Conservation (phyloP, 64 coral and sea anemone genomes). For the Dendrophyllia cribrosa region DNA sequence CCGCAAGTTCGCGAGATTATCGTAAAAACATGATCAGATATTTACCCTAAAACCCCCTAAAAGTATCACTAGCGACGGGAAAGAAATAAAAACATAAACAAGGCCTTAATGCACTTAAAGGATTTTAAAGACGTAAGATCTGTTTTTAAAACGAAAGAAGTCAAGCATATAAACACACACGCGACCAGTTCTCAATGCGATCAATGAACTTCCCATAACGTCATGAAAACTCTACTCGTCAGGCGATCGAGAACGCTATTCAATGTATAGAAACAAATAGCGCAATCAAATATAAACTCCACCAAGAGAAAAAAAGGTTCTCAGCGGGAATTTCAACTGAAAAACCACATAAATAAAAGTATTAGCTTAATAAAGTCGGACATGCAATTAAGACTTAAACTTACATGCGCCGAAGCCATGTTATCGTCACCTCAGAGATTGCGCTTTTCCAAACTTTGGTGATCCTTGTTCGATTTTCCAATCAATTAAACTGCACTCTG, state of each 20-base stretch:
- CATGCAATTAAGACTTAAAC: not conserved
- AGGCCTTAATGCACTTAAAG: not conserved
- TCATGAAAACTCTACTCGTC: not conserved
- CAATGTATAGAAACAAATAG: not conserved
- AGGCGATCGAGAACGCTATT: too few relatives aligned
- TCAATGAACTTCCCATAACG: conserved; percentile 39
- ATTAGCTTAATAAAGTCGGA: not conserved
- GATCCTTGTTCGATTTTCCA: not conserved
- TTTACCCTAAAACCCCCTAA: too few relatives aligned
- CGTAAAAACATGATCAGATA: too few relatives aligned
- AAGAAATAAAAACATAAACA: not conserved
- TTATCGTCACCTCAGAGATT: not conserved
- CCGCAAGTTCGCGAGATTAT: too few relatives aligned
- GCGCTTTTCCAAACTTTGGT: not conserved
- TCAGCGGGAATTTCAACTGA: conserved; percentile 3
- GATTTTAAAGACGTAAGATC: not conserved
- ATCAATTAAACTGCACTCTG: not conserved
- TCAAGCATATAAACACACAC: conserved; percentile 6
- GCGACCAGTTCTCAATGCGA: conserved; percentile 19
- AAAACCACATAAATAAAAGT: not conserved
- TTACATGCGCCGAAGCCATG: conserved; percentile 24
- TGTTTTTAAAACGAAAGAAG: not conserved
- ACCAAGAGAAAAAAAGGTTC: not conserved
- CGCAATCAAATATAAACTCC: not conserved
- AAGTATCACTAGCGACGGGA: too few relatives aligned